These are phyloP conservation scores for Grallaria varia DNA, from an alignment of 2,113 vertebrate genomes.

Conservation along the genomic window DNA sequence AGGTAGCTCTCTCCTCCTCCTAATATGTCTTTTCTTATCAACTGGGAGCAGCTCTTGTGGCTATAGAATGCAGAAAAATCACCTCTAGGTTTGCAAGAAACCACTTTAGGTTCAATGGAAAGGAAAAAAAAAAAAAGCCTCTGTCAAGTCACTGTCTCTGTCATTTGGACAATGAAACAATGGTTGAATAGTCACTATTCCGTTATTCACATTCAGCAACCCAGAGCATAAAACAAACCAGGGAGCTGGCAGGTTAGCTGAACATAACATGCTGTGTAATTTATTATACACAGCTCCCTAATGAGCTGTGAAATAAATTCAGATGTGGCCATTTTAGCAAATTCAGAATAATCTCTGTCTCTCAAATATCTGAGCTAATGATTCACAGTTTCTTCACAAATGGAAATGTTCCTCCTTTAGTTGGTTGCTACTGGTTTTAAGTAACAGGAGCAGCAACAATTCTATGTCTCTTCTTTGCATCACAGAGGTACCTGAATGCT, in stretches of 20 bases:
- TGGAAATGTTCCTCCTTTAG: not conserved
- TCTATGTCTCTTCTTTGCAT: not conserved
- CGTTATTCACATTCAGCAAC: constrained; percentile 13
- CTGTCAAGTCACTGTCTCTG: not conserved
- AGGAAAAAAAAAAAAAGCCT: not conserved
- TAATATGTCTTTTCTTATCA: not conserved
- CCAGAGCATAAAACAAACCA: constrained; percentile 26
- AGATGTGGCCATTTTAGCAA: constrained; percentile 53
- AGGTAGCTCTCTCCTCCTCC: not conserved
- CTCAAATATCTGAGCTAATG: constrained; percentile 6
- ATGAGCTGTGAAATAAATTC: constrained; percentile 69
- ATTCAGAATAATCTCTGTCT: constrained; percentile 38
- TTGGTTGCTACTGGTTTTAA: not conserved
- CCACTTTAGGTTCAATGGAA: not conserved
- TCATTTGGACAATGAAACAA: not conserved
- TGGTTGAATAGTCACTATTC: not conserved
- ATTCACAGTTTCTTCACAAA: not conserved
- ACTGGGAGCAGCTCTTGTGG: not conserved
- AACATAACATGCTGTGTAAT: constrained; percentile 36
- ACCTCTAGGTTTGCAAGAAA: not conserved
- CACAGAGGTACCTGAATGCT: not conserved
- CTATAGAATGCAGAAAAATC: not conserved
- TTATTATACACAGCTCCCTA: constrained; percentile 60
- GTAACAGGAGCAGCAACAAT: not conserved
- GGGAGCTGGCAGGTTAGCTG: constrained; percentile 29